These are phyloP conservation scores for Megaceryle torquata DNA, from an alignment of 2,113 vertebrate species.

Conservation along the genomic window DNA sequence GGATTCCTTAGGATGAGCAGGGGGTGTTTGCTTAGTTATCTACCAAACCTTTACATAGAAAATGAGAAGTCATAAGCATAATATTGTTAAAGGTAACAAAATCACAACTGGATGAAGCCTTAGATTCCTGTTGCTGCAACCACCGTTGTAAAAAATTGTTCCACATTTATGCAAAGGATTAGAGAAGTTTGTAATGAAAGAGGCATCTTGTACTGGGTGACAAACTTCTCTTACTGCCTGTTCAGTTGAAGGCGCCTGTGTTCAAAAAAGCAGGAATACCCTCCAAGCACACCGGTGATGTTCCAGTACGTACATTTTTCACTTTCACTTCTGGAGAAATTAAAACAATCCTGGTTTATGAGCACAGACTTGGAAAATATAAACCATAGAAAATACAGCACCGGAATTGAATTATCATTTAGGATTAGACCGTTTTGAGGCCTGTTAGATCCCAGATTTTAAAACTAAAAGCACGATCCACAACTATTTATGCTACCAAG, in stretches of 20 bases:
- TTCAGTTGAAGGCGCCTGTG: neutral
- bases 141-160: neutral
- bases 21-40: neutral
- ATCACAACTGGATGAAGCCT: neutral
- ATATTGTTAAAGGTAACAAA: neutral
- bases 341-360: neutral
- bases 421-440: neutral
- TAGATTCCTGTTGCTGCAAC: neutral
- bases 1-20: neutral
- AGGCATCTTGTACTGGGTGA: neutral
- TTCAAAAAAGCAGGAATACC: neutral
- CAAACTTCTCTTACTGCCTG: too few relatives aligned
- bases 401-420: neutral
- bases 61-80: neutral
- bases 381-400: neutral
- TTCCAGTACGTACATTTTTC: neutral
- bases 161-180: neutral
- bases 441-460: neutral
- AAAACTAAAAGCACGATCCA: neutral
- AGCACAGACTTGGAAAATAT: neutral
- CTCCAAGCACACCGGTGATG: neutral
- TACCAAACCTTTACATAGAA: neutral
- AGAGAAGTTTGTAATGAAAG: neutral
- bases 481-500: rapidly evolving
- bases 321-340: neutral